Base-by-base conservation (phyloP, 2,113 vertebrate genomes). In the Ancistrus triradiatus region DNA sequence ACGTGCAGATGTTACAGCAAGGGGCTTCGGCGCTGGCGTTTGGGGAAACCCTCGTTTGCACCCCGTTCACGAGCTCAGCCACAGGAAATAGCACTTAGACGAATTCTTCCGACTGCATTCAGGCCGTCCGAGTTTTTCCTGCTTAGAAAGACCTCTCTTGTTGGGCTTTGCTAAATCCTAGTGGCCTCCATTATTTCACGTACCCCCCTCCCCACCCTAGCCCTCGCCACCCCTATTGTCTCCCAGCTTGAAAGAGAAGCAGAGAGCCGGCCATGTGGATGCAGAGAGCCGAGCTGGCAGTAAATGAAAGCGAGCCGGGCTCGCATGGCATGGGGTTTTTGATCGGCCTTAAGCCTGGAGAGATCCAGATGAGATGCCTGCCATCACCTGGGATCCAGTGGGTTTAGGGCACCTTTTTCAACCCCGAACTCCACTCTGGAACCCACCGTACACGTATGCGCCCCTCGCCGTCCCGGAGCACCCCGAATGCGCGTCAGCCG, bases 341-440 rank as follows among this genome's bases (percentile, higher is more conserved):
- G 80, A 81, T 84, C 81, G 76, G 74, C 77, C 28, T 76, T 73
- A 72, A 66, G 74, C 73, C 50, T 73, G n/a, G 77, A 79, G 70
- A 79, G 73, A 82, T 84, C 78, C 75, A 73, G 78, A 76, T 74
- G 70, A 84, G 79, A 77, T 57, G 38, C 84, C 86, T 78, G 86
- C 83, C 81, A 80, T 84, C 84, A 83, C 80, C 84, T 74, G 69
- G 84, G 83, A 85, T 84, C 80, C 74, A n/a, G 80, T 77, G 79
- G 86, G 85, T 88, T 87, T 84, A 84, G 55, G 43, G n/a, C 48
- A 40, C 48, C 40, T 60, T 43, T 18, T 37, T 56, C 40, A 56
- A 9, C 40, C 40, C 42, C 47, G 47, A 46, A 55, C 42, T 42
- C 11, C 22, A 56, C n/a, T 13, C 31, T 18, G 28, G 19, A 38